Evolutionary conservation across 2,888 invertebrate species (phyloP), one percentile per base, ranked within the genome.

Genomic region (Ceramica pisi): DNA sequence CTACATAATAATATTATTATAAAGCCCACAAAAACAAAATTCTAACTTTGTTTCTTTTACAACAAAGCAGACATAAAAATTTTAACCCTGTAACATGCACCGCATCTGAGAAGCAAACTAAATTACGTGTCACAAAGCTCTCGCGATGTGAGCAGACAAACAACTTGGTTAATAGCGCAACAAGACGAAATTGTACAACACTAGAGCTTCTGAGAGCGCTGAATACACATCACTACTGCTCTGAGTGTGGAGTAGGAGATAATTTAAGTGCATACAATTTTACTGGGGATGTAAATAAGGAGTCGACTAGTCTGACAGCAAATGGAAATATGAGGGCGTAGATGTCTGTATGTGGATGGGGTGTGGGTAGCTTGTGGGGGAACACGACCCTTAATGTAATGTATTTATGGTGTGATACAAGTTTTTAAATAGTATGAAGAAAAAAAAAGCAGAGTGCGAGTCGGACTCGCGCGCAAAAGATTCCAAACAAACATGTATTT

Each of bases 41-140:
- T 44, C 10, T 8, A 55, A 44, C 8, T 10, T 26, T 10, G 19
- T 23, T 35, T 44, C 6, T 2, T 16, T 10, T 14, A 44, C 5
- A 12, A 23, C 60, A n/a, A 48, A 44, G 44, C n/a, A 50, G 16
- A 50, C 35, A 56, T 21, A 46, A 50, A 31, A 35, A 44, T 6
- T 2, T 9, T 26, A 26, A 50, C 44, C 4, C n/a, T 23, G 7
- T 44, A 66, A 79, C 48, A 14, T 66, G 48, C 41, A 59, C 53
- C n/a, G 53, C 50, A 61, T 78, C 46, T 48, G 23, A 60, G 35
- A 53, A 63, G 23, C 67, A 74, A 74, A 75, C 53, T 44, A 77
- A 67, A 67, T 80, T 80, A 80, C 50, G 21, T 63, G 75, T 53
- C 75, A 63, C 80, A 75, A 67, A 77, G 63, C 67, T 10, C 57